phyloP scores from a whole-genome alignment of 2,888 invertebrate genomes.

The Neelides folsomi region DNA sequence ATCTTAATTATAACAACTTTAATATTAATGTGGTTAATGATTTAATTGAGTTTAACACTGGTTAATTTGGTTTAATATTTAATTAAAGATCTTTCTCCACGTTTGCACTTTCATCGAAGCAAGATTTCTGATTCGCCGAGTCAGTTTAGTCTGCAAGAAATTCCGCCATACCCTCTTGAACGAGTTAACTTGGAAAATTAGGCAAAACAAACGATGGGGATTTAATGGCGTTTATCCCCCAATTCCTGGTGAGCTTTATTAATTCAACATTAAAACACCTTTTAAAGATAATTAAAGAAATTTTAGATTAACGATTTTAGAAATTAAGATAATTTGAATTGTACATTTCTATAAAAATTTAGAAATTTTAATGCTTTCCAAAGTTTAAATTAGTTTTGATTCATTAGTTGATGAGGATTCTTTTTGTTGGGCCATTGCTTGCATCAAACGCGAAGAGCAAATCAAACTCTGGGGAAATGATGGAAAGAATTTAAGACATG shows the following conservation, averaged over 20 bases:
- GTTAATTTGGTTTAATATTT: too few species aligned
- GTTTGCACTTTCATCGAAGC: constrained; percentile 26
- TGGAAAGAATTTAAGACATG: constrained; percentile 41
- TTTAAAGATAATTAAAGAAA: too few species aligned
- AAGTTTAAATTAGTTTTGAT: neutral
- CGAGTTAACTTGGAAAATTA: constrained; percentile 29
- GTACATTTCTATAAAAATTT: too few species aligned
- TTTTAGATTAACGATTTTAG: too few species aligned
- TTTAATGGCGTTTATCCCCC: constrained; percentile 22
- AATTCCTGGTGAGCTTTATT: constrained; percentile 14
- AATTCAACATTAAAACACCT: neutral
- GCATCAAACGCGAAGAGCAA: constrained; percentile 49
- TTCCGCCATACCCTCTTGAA: constrained; percentile 23
- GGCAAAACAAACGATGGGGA: constrained; percentile 23
- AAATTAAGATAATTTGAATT: too few species aligned
- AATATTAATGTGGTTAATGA: too few species aligned
- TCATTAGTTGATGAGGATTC: constrained; percentile 18
- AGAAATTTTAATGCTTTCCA: too few species aligned
- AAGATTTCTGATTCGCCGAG: constrained; percentile 17
- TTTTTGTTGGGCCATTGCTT: constrained; percentile 39
- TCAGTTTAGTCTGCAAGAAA: constrained; percentile 23
- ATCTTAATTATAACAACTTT: neutral
- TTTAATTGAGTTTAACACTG: too few species aligned
- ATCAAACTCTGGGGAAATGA: constrained; percentile 45
- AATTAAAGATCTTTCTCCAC: constrained; percentile 25